phyloP scores from a whole-genome alignment of 2,888 invertebrate species.

The Parasteatoda lunata region DNA sequence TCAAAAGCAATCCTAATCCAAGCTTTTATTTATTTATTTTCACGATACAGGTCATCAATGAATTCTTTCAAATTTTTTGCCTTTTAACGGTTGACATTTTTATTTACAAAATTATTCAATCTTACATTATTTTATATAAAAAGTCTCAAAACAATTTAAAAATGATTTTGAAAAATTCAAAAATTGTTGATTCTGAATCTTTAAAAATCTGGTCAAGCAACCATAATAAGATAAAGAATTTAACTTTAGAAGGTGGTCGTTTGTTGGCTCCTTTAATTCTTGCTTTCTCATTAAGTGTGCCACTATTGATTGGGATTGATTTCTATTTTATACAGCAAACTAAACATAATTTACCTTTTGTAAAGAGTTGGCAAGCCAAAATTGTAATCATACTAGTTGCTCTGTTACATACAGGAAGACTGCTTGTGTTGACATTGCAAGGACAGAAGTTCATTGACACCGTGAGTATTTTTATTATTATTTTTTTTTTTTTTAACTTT shows the following conservation, averaged over 20 bases:
- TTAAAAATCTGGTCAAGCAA: background rate
- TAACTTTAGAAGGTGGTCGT: slow-evolving; percentile 11
- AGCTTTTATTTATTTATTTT: background rate
- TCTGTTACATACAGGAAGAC: background rate
- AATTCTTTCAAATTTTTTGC: background rate
- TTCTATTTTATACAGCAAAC: background rate
- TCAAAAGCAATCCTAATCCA: background rate
- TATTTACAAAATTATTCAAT: background rate
- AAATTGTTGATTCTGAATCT: background rate
- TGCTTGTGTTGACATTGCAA: background rate
- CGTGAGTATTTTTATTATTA: slow-evolving; percentile 2
- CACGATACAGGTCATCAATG: background rate
- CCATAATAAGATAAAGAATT: background rate
- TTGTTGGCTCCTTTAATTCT: slow-evolving; percentile 13
- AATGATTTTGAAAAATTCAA: background rate
- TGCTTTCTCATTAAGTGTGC: slow-evolving; percentile 8
- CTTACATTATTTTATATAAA: background rate
- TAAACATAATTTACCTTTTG: background rate
- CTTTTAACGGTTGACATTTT: slow-evolving; percentile 9
- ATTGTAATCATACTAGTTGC: background rate
- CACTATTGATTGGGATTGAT: slow-evolving; percentile 5
- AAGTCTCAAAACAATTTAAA: background rate
- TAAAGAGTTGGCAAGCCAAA: slow-evolving; percentile 10
- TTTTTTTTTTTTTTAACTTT: no score
- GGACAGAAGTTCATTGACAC: slow-evolving; percentile 20